Percentiles rank a stretch among this genome's conserved stretches.
These are phyloP conservation scores for Polymixis flavicincta DNA, from an alignment of 2,888 invertebrate species.

Conservation along the genomic window DNA sequence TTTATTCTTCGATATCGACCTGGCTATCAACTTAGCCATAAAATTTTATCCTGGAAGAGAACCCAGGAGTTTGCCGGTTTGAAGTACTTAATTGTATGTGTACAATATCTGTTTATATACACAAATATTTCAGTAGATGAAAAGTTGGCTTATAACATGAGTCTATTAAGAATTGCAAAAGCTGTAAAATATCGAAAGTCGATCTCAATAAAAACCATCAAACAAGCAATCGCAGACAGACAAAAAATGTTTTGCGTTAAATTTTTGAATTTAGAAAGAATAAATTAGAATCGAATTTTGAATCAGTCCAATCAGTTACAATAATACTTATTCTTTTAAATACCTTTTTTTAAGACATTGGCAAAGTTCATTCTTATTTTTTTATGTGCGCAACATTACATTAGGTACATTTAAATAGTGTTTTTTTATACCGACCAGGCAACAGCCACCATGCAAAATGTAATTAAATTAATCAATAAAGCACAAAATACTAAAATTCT, in stretches of 20 bases:
- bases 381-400: slow-evolving; percentile 32
- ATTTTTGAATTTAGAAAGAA: slow-evolving; percentile 38
- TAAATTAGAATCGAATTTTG: slow-evolving; percentile 40
- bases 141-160: background rate
- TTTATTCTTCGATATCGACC: slow-evolving; percentile 13
- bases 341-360: slow-evolving; percentile 62
- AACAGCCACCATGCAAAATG: background rate
- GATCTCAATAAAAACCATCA: slow-evolving; percentile 6
- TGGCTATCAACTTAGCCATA: background rate
- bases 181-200: background rate
- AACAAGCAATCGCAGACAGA: background rate
- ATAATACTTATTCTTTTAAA: slow-evolving; percentile 74
- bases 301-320: slow-evolving; percentile 78
- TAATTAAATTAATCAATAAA: background rate
- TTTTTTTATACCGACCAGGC: background rate
- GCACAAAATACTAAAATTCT: background rate
- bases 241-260: slow-evolving; percentile 6
- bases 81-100: background rate
- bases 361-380: slow-evolving; percentile 43
- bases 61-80: background rate
- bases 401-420: background rate
- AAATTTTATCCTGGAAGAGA: background rate
- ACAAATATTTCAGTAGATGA: background rate
- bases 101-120: background rate
- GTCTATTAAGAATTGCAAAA: background rate